These are phyloP conservation scores for Frieseomelitta varia DNA, from an alignment of 1,140 invertebrate species.

Conservation along the genomic window DNA sequence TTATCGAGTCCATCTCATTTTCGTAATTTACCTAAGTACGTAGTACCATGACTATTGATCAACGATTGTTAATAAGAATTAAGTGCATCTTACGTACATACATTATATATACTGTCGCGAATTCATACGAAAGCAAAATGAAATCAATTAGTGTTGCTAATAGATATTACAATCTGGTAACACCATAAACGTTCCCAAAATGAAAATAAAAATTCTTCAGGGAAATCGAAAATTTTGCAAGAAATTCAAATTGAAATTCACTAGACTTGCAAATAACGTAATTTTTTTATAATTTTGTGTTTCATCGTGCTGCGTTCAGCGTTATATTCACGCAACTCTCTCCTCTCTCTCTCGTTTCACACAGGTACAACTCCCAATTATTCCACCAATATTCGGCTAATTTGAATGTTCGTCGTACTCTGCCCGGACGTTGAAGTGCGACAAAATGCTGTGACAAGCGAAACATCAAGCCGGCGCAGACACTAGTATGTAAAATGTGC, in stretches of 20 bases:
- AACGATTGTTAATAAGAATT: too few species aligned
- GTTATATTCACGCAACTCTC: too few species aligned
- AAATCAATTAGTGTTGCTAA: too few species aligned
- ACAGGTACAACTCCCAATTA: neutral
- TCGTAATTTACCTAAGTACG: too few species aligned
- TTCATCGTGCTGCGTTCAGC: neutral
- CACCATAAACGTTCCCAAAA: too few species aligned
- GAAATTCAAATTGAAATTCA: neutral
- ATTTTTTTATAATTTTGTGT: neutral
- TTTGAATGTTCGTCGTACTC: neutral
- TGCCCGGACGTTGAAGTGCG: neutral
- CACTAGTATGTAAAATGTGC: neutral
- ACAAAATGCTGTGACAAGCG: constrained; percentile 18
- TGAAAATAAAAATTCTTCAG: neutral
- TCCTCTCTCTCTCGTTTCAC: too few species aligned
- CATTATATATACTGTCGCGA: too few species aligned
- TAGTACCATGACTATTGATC: too few species aligned
- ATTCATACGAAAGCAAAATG: too few species aligned
- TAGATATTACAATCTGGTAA: too few species aligned
- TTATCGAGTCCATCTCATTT: too few species aligned
- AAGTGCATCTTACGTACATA: too few species aligned
- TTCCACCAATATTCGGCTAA: constrained; percentile 6
- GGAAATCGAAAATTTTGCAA: neutral
- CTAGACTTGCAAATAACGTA: neutral
- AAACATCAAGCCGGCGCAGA: neutral